Evolutionary conservation across 2,797 vertebrate species (phyloP), one percentile per base, ranked within the genome.

Genomic region (Acanthurus lineatus): DNA sequence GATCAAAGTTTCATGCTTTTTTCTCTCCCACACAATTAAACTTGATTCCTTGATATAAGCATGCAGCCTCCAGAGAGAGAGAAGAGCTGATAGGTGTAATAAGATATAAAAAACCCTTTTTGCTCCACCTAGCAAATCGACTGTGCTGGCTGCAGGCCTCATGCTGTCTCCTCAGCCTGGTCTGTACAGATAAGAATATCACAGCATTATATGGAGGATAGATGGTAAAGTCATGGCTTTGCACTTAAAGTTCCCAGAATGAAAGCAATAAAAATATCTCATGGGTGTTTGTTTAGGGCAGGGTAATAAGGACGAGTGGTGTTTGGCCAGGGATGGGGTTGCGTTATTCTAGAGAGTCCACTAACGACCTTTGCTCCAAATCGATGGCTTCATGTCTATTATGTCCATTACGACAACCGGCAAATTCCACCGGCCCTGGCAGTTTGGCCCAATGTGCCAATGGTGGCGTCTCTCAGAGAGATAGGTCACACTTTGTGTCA

Each of bases 291-390:
- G 85, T 65, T 85, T 71, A 69, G 51, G 58, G 69, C 53, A 59
- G 40, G 40, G 22, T 6, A 51, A 44, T 74, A 5, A 35, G 77
- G 79, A 58, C 1, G 5, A 82, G 59, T 56, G 83, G 35, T 90
- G 84, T 92, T 92, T 91, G 74, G 22, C 52, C 60, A 91, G 78
- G 82, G 86, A 88, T 69, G 76, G 86, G 52, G 73, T 79, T 88
- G 84, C 70, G 60, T 68, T 89, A 90, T 89, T 88, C 79, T 58
- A 76, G 58, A 86, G 58, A 57, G 66, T 57, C 58, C 69, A 82
- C 64, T 42, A 32, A 78, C 78, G 88, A 92, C 88, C 91, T 93
- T 93, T 91, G 85, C 84, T 90, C 90, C 64, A 85, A 88, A 91
- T 89, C 54, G 82, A 90, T 47, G 83, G 47, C 73, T 77, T n/a